Base-by-base conservation (phyloP, 2,113 vertebrate genomes). In the Chitala chitala region DNA sequence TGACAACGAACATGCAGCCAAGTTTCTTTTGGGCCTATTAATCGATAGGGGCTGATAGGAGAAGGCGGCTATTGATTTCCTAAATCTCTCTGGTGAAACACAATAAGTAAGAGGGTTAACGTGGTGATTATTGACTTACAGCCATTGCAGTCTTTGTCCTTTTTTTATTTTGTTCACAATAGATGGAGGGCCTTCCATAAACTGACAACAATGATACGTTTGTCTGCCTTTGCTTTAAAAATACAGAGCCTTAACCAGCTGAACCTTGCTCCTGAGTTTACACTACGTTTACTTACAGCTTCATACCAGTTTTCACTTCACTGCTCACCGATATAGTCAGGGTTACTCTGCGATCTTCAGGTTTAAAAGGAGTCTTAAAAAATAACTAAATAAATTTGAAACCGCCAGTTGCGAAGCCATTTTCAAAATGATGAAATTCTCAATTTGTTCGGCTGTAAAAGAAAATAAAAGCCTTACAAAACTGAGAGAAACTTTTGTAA, bases 11-110 rank as follows among this genome's bases (percentile, higher is more conserved):
- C 72, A 76, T 72, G 51, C 64, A 61, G 54, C 72, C 72, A 74
- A 65, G 72, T 78, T 77, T 71, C 75, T 58, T 75, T 76, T 66
- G 50, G 66, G 75, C 71, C 70, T 36, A 69, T 74, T 68, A 80
- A 84, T 84, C 78, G 74, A 82, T 84, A 76, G 56, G 61, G 72
- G 26, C 78, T 78, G 82, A 80, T 79, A 78, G 77, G 73, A 84
- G 78, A 75, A 78, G 79, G 79, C 77, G 69, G 59, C 74, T 82
- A 84, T 82, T 56, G 82, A 82, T 82, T 82, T 68, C 65, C 74
- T 78, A 76, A 71, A 56, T 73, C 73, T 71, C 74, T 42, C 76
- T 77, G 71, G 70, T 74, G 72, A 78, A 73, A n/a, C n/a, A 75
- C 66, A 77, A 48, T 75, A 72, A 78, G 76, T 79, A 74, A 69